Evolutionary conservation across 2,797 vertebrate species (phyloP).

Genomic region (Microhierax caerulescens): DNA sequence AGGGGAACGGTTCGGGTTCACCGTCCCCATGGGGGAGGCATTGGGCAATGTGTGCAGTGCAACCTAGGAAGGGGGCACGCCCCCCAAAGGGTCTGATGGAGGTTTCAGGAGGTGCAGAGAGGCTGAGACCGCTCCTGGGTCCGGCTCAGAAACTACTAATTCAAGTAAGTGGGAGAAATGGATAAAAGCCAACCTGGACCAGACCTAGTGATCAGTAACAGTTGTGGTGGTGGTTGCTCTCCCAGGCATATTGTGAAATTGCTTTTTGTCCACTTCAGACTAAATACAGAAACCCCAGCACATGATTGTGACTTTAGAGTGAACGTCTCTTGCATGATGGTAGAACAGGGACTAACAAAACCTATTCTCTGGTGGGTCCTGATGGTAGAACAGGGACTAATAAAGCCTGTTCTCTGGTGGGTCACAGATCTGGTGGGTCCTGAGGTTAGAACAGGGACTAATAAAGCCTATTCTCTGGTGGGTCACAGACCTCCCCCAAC

Average conservation of each 20-base stretch:
- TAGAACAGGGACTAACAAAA: neutral
- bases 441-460: too few species aligned
- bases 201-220: neutral
- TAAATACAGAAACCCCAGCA: neutral
- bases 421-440: neutral
- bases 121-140: neutral
- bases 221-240: neutral
- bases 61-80: neutral
- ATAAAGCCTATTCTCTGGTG: neutral
- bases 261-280: neutral
- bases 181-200: neutral
- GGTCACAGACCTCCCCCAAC: neutral
- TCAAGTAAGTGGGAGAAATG: neutral
- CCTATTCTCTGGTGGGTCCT: neutral
- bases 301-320: neutral
- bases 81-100: neutral
- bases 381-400: too few species aligned
- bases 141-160: neutral
- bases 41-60: accelerated
- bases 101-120: neutral
- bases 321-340: neutral
- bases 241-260: neutral
- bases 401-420: neutral
- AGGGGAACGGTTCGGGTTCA: accelerated
- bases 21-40: accelerated